Evolutionary conservation across 2,888 invertebrate genomes (phyloP).

Genomic region (Marronus borbonicus): DNA sequence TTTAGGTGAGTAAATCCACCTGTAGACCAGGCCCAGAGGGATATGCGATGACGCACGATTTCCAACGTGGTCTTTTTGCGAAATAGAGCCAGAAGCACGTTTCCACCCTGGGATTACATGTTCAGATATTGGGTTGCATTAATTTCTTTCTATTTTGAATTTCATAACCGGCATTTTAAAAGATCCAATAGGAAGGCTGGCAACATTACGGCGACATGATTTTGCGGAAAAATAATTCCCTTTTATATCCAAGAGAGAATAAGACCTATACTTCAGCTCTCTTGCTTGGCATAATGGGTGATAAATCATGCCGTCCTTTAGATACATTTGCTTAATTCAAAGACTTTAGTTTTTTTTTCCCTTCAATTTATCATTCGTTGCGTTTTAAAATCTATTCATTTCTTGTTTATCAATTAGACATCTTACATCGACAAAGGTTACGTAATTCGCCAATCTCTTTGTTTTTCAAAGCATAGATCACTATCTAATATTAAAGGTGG

Average conservation of each 20-base stretch:
- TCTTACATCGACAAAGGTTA: background rate
- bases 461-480: background rate
- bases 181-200: no score
- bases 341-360: background rate
- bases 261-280: background rate
- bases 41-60: no score
- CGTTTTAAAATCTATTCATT: background rate
- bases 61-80: no score
- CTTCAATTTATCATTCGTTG: background rate
- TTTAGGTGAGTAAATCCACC: no score
- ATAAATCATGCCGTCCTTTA: background rate
- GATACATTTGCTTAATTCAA: no score
- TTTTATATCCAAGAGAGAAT: background rate
- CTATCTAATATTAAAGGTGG: background rate
- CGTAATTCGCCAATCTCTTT: background rate
- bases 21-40: no score
- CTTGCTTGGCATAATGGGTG: background rate
- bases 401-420: background rate
- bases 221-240: background rate
- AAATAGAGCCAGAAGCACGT: no score
- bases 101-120: no score
- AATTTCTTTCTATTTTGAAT: no score
- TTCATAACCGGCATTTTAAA: no score
- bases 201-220: background rate
- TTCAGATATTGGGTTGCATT: no score